Base-by-base conservation (phyloP, 2,113 vertebrate genomes). In the Anhinga rufa region DNA sequence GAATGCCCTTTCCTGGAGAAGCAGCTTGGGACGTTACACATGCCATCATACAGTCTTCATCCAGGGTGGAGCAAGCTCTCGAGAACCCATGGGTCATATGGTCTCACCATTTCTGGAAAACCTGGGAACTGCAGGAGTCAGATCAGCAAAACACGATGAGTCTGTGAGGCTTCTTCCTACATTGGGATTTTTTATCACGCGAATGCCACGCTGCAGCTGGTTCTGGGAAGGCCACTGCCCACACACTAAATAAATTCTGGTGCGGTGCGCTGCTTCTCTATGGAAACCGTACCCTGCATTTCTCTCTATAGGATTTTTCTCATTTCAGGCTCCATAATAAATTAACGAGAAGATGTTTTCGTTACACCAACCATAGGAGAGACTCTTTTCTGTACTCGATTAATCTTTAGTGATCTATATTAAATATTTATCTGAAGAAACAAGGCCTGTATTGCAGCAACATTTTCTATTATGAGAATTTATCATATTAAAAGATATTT, bases 351-450 rank as follows among this genome's bases (percentile, higher is more conserved):
- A 97, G 91, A 97, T 97, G 95, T 96, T 98, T 97, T 95, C 96
- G 94, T 96, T 94, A 96, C 95, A 92, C 90, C 95, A 97, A 34
- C 93, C 86, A 92, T 91, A 95, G 98, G 96, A 97, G 60, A 68
- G 96, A 93, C 57, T 58, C 55, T 79, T 96, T 97, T 97, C 97
- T 96, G 93, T 96, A 92, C 95, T 97, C 95, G 93, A 98, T 98
- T 98, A 98, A 98, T 98, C 98, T 98, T 97, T 97, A 97, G 96
- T 97, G 97, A 98, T 98, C 98, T 98, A 98, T 98, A 98, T 98
- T 98, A 98, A 98, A 98, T 98, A 98, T 98, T 98, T 98, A 98
- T 98, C 98, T 96, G 95, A 96, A 97, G 95, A 97, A 98, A 98
- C 88, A 88, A 98, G 96, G 95, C 94, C 87, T 93, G 97, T 97